These are phyloP conservation scores for Hybognathus amarus DNA, from an alignment of 2,797 vertebrate species.

Conservation along the genomic window DNA sequence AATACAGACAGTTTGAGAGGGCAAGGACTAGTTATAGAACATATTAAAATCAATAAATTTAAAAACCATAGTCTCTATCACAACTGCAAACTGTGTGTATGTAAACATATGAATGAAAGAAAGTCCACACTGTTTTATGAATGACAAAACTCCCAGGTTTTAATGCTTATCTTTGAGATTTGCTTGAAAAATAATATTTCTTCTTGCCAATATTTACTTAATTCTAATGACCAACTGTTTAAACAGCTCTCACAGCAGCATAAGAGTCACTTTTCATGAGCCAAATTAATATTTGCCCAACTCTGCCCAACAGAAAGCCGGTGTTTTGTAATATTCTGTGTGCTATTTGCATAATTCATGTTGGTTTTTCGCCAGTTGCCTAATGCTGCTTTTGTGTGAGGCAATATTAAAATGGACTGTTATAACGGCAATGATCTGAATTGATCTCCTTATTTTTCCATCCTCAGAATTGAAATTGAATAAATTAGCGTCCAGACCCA, in stretches of 20 bases:
- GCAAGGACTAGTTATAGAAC: not conserved
- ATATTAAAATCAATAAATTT: not conserved
- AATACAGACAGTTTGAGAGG: not conserved
- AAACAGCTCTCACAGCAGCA: not conserved
- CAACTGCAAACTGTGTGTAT: not conserved
- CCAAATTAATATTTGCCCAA: slow-evolving; percentile 26
- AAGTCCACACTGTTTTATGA: not conserved
- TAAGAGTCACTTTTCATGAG: not conserved
- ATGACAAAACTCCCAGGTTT: not conserved
- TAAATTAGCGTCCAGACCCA: slow-evolving; percentile 25
- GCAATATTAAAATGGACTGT: slow-evolving; percentile 4
- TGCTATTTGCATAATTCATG: slow-evolving; percentile 19
- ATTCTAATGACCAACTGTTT: slow-evolving; percentile 17
- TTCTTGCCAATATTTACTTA: not conserved
- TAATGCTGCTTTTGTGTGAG: slow-evolving; percentile 1
- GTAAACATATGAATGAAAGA: not conserved
- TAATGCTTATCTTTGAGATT: slow-evolving; percentile 1
- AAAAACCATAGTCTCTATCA: not conserved
- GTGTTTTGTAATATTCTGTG: not conserved
- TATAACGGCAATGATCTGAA: not conserved
- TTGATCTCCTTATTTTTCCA: not conserved
- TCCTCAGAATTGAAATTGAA: slow-evolving; percentile 14
- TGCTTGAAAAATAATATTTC: not conserved
- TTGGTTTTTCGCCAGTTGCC: not conserved
- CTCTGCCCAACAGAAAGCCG: not conserved